Conservation (phyloP, 1,140 invertebrate genomes). For the Pectinophora gossypiella region DNA sequence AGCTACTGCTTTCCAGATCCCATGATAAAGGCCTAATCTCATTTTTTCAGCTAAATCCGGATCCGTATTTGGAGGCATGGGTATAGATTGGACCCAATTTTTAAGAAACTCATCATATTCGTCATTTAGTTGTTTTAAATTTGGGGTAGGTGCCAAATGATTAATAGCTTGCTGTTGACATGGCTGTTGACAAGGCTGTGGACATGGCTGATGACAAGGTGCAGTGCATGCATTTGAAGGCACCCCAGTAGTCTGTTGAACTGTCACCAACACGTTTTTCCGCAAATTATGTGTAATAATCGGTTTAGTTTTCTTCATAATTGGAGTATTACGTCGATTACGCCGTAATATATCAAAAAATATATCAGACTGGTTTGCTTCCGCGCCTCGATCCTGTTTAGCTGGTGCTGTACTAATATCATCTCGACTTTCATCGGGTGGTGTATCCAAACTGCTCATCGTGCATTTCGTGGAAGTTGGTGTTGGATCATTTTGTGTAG, state of each 20-base stretch:
- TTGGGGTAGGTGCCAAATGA: background rate
- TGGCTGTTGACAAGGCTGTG: no score
- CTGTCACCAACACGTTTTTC: background rate
- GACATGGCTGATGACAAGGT: no score
- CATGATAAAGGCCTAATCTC: constrained; percentile 35
- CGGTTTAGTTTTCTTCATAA: background rate
- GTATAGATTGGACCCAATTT: constrained; percentile 42
- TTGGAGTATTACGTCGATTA: no score
- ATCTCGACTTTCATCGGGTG: background rate
- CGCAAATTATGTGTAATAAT: background rate
- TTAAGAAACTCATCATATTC: constrained; percentile 40
- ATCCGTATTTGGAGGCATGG: constrained; percentile 25
- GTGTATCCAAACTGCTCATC: background rate
- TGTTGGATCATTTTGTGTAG: background rate
- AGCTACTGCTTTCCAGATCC: constrained; percentile 37
- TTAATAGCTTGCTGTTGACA: no score
- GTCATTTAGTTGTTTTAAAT: constrained; percentile 27
- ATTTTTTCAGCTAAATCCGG: constrained; percentile 28
- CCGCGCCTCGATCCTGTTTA: no score
- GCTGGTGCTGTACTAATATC: background rate
- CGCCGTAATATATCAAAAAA: background rate
- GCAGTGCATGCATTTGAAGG: background rate
- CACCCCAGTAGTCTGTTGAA: background rate
- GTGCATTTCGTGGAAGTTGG: background rate
- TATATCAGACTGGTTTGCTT: background rate